Evolutionary conservation across 1,140 invertebrate species (phyloP), one percentile per base, ranked within the genome.

Genomic region (Atta texana): DNA sequence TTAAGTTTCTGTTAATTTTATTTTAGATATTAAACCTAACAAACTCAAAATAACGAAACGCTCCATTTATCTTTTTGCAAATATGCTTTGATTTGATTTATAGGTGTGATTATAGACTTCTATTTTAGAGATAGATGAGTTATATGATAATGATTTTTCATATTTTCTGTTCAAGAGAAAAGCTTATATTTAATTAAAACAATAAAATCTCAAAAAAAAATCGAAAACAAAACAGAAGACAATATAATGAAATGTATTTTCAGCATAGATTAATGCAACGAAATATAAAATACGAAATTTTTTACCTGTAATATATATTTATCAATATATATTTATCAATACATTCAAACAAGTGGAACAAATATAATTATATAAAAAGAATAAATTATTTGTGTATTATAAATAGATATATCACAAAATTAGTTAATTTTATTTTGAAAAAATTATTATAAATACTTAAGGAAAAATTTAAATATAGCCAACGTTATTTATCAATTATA

Each of bases 51-150:
- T 81, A 81, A 39, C 34, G 8, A 81, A 71, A 81, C 21, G 49
- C 12, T 81, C 64, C 31, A 57, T 81, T 81, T 71, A 21, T 81
- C 34, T 81, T n/a, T 71, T 81, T 81, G n/a, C 6, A 80, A 28
- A 57, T 16, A 71, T 2, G n/a, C 4, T 68, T 39, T 39, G 34
- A 39, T 39, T 2, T 44, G 44, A 68, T 68, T 80, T 80, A 68
- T 68, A 12, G 34, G 0, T 7, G 34, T 68, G 14, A 28, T 14
- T 34, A 34, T 34, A 34, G 8, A n/a, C 28, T 53, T 68, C 24
- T 24, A n/a, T 18, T 81, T 81, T 57, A 69, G 31, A 39, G 34
- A 39, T 39, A 39, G 7, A 24, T 24, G n/a, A 80, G 0, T 81
- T 14, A 10, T n/a, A n/a, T n/a, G n/a, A n/a, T n/a, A n/a, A n/a